A percentile compares a stretch with the other conserved stretches of the same genome.
Evolutionary conservation across 2,888 invertebrate species (phyloP).

Genomic region (Schizaphis graminum): DNA sequence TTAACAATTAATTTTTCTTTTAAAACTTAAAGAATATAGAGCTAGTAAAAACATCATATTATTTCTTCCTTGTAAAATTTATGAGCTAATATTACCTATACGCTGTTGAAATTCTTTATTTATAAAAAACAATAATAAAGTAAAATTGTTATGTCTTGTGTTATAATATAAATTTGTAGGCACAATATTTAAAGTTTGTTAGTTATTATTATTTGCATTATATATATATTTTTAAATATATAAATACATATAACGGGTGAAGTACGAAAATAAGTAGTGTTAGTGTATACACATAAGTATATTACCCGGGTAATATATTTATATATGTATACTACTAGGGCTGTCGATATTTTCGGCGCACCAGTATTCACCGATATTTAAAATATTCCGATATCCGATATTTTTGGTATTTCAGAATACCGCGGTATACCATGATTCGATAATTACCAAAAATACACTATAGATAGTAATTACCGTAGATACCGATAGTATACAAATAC

Average conservation of each 20-base stretch:
- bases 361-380: no score
- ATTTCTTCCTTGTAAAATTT: not conserved
- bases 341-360: no score
- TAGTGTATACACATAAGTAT: no score
- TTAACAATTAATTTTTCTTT: not conserved
- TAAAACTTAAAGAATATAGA: not conserved
- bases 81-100: not conserved
- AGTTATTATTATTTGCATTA: not conserved
- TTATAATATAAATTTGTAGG: not conserved
- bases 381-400: no score
- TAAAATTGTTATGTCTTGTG: not conserved
- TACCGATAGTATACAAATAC: no score
- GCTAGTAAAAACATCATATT: not conserved
- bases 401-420: no score
- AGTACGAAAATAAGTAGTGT: no score
- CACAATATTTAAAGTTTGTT: not conserved
- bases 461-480: no score
- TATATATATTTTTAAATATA: not conserved
- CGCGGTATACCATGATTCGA: no score
- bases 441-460: no score
- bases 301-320: no score
- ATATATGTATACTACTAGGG: no score
- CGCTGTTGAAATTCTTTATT: not conserved
- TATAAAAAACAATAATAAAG: not conserved
- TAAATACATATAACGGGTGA: not conserved